Conservation (phyloP, 2,888 invertebrate genomes). For the Chymomyza caudatula region DNA sequence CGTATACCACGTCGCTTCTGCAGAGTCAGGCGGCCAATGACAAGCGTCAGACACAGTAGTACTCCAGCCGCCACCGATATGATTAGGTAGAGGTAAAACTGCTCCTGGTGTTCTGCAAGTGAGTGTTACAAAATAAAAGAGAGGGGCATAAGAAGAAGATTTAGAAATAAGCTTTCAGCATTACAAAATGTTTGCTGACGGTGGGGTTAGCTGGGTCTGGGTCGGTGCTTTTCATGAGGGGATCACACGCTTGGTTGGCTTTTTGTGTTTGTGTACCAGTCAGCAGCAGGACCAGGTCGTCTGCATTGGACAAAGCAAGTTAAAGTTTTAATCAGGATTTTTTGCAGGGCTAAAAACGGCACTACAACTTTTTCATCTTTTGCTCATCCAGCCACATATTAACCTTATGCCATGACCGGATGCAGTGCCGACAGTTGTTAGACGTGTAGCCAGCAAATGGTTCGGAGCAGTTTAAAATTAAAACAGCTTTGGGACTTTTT, state of each 20-base stretch:
- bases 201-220: not conserved
- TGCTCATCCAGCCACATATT: not conserved
- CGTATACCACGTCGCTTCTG: constrained; percentile 80
- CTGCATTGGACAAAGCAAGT: constrained; percentile 38
- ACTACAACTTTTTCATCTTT: not conserved
- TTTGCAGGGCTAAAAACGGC: constrained; percentile 4
- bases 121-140: not conserved
- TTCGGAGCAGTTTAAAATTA: not conserved
- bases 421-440: not conserved
- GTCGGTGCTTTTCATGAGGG: not conserved
- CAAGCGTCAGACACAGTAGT: constrained; percentile 84
- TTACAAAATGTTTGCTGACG: not conserved
- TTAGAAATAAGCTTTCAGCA: not conserved
- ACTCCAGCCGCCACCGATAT: constrained; percentile 86
- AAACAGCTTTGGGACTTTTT: not conserved
- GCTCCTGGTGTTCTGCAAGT: constrained; percentile 76
- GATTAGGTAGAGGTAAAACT: constrained; percentile 90
- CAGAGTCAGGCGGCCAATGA: constrained; percentile 85
- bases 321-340: constrained; percentile 52
- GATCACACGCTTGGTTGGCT: not conserved
- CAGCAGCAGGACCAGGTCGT: constrained; percentile 10
- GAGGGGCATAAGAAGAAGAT: not conserved
- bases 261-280: not conserved
- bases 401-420: not conserved
- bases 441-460: not conserved